Percentiles rank a stretch among this genome's conserved stretches.
Conservation (phyloP, 2,113 vertebrate species). For the Illadopsis cleaveri region DNA sequence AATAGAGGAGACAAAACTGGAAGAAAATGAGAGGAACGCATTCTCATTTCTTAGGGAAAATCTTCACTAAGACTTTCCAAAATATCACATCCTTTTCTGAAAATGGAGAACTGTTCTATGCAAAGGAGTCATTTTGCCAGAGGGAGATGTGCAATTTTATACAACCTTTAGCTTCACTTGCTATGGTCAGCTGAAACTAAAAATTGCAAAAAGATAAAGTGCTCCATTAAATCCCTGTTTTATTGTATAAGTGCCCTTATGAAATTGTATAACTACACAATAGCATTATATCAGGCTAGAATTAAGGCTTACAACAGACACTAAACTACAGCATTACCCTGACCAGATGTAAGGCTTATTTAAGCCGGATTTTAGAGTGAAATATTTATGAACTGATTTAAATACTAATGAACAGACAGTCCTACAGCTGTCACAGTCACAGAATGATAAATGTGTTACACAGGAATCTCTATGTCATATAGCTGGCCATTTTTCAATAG, state of each 20-base stretch:
- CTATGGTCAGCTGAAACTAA: constrained; percentile 76
- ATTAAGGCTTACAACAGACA: constrained; percentile 69
- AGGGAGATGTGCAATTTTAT: constrained; percentile 19
- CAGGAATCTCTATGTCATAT: not conserved
- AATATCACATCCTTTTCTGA: not conserved
- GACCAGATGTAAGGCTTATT: constrained; percentile 60
- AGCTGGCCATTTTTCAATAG: not conserved
- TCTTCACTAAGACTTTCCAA: not conserved
- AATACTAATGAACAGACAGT: constrained; percentile 77
- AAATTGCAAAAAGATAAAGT: constrained; percentile 70
- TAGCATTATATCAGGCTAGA: constrained; percentile 69
- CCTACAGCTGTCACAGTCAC: constrained; percentile 57
- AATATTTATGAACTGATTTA: constrained; percentile 82
- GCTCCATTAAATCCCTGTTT: constrained; percentile 74
- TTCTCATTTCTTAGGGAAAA: not conserved
- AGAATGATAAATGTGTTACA: constrained; percentile 63
- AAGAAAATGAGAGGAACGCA: not conserved
- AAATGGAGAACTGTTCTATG: constrained; percentile 10
- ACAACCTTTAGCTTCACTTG: constrained; percentile 60
- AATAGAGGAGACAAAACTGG: not conserved
- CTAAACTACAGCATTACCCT: constrained; percentile 45
- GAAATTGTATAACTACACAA: constrained; percentile 72
- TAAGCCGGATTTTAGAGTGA: constrained; percentile 72
- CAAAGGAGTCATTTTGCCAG: constrained; percentile 36
- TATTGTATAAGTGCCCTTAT: constrained; percentile 76